A percentile compares a stretch with the other conserved stretches of the same genome.
Conservation (phyloP, 1,140 invertebrate genomes). For the Scaptodrosophila lebanonensis region DNA sequence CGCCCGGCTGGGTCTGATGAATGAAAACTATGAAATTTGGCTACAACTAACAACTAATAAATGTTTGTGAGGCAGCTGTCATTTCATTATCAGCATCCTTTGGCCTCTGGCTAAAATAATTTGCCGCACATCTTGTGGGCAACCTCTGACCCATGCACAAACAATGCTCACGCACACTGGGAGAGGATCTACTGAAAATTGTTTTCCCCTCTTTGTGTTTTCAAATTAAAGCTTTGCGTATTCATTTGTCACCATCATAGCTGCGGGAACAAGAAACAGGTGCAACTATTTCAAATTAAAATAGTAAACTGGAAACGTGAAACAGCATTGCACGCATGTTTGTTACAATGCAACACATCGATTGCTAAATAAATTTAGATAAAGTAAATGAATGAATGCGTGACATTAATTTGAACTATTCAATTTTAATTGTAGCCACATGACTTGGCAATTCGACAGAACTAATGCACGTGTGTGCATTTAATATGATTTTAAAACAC, state of each 20-base stretch:
- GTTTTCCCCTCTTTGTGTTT: slow-evolving; percentile 25
- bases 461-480: too few species aligned
- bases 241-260: slow-evolving; percentile 43
- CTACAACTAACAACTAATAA: slow-evolving; percentile 62
- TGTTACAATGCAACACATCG: slow-evolving; percentile 21
- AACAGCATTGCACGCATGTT: slow-evolving; percentile 51
- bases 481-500: too few species aligned
- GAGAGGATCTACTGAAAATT: too few species aligned
- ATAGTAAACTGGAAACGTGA: slow-evolving; percentile 29
- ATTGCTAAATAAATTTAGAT: slow-evolving; percentile 29
- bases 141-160: slow-evolving; percentile 1
- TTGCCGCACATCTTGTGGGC: slow-evolving; percentile 41
- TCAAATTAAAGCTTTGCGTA: slow-evolving; percentile 61
- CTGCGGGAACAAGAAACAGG: slow-evolving; percentile 52
- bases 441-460: too few species aligned
- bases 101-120: too few species aligned
- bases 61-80: slow-evolving; percentile 44
- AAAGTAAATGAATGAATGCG: slow-evolving; percentile 14
- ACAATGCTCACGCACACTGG: slow-evolving; percentile 23
- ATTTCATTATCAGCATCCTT: too few species aligned
- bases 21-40: slow-evolving; percentile 60
- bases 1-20: slow-evolving; percentile 18
- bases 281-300: too few species aligned
- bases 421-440: slow-evolving; percentile 40
- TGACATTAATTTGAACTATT: slow-evolving; percentile 23